Percentiles rank a stretch among this genome's conserved stretches.
Evolutionary conservation across 2,797 vertebrate species (phyloP).

Genomic region (Danio choprae): DNA sequence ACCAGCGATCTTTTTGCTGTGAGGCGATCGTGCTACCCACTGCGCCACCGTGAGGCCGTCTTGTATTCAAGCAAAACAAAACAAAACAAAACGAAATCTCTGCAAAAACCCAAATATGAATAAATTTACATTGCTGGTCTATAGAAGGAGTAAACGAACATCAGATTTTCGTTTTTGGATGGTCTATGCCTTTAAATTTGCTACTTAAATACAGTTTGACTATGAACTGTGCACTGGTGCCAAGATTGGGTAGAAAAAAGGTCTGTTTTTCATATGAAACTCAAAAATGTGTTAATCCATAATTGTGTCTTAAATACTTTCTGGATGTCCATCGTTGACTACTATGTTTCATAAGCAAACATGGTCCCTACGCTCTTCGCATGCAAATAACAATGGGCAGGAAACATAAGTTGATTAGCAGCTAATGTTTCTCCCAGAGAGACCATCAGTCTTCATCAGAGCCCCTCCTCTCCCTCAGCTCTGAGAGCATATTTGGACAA

Average conservation of each 20-base stretch:
- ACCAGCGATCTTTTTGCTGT: no score
- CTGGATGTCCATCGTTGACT: neutral
- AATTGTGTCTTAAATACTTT: neutral
- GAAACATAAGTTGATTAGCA: constrained; percentile 77
- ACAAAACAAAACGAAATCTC: no score
- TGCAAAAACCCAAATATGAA: no score
- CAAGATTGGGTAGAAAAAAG: neutral
- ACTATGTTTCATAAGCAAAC: constrained; percentile 28
- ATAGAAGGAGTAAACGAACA: no score
- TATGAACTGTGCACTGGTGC: neutral
- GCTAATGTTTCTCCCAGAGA: constrained; percentile 70
- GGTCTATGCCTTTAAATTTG: neutral
- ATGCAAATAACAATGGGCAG: constrained; percentile 69
- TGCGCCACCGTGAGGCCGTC: no score
- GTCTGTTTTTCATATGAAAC: constrained; percentile 9
- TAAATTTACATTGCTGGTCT: no score
- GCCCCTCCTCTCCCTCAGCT: constrained; percentile 64
- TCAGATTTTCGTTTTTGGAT: no score
- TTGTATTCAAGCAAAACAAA: no score
- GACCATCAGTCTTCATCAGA: constrained; percentile 78
- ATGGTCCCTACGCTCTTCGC: constrained; percentile 54
- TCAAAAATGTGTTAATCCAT: neutral
- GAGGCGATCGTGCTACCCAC: no score
- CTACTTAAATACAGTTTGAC: neutral
- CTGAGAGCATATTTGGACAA: constrained; percentile 80